Conservation (phyloP, 2,797 vertebrate species). For the Microctenopoma steveboyesi region DNA sequence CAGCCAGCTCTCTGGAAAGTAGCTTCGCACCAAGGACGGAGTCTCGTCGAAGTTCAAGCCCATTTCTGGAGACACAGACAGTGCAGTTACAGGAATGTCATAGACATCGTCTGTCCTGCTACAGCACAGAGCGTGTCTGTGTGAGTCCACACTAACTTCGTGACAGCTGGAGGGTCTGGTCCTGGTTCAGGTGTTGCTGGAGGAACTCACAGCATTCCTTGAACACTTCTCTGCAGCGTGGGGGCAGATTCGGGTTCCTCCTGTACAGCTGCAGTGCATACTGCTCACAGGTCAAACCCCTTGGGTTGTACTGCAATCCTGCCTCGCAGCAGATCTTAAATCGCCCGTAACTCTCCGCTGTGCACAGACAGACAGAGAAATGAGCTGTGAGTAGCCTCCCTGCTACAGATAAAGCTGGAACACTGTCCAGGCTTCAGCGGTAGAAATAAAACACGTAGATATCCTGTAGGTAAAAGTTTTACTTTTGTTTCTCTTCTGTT, state of each 20-base stretch:
- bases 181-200: conserved; percentile 1
- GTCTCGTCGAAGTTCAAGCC: conserved; percentile 69
- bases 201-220: conserved; percentile 77
- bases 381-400: too few species aligned
- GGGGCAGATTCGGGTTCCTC: background rate
- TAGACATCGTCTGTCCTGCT: too few species aligned
- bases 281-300: conserved; percentile 33
- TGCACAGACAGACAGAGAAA: background rate
- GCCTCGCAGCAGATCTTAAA: conserved; percentile 73
- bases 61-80: conserved; percentile 67
- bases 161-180: conserved; percentile 59
- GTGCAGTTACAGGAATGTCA: too few species aligned
- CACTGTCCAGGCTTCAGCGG: too few species aligned
- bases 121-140: too few species aligned
- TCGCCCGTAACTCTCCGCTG: accelerated
- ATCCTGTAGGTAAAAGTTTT: background rate
- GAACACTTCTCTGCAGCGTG: conserved; percentile 59
- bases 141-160: conserved; percentile 80
- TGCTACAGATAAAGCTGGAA: too few species aligned
- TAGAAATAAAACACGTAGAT: too few species aligned
- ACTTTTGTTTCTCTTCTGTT: conserved; percentile 46
- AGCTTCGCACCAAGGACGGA: conserved; percentile 86
- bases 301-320: conserved; percentile 72
- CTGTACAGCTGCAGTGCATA: accelerated
- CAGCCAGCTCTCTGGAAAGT: conserved; percentile 96